Conservation (phyloP, 2,888 invertebrate genomes). For the Hypena proboscidalis region DNA sequence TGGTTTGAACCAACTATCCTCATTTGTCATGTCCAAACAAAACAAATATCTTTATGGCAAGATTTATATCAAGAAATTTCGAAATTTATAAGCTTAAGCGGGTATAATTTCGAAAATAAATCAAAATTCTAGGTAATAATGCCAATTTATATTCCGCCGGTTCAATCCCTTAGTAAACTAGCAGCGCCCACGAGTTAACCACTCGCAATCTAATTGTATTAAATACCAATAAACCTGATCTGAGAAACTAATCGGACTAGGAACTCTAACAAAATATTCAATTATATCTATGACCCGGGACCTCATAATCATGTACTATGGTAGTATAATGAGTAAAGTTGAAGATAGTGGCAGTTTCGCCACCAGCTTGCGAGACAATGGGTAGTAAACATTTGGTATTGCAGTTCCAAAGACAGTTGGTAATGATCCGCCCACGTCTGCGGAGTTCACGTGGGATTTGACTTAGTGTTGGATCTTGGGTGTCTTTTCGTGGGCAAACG, state of each 20-base stretch:
- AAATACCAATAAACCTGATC: conserved; percentile 15
- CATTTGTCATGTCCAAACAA: too few species aligned
- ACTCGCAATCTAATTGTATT: conserved; percentile 7
- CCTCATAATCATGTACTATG: conserved; percentile 26
- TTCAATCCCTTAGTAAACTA: conserved; percentile 2
- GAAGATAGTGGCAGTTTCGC: conserved; percentile 29
- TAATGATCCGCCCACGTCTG: conserved; percentile 38
- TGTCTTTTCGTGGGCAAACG: background rate
- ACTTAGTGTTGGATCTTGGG: conserved; percentile 5
- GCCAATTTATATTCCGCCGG: background rate
- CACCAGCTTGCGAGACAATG: conserved; percentile 33
- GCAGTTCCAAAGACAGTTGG: conserved; percentile 30
- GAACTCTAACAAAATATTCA: conserved; percentile 26
- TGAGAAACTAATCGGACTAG: conserved; percentile 2
- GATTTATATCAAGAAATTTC: too few species aligned
- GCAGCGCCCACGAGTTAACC: conserved; percentile 6
- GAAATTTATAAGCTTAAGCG: background rate
- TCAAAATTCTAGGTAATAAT: conserved; percentile 2
- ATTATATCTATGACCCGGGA: conserved; percentile 32
- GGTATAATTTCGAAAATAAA: conserved; percentile 1
- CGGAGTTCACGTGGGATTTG: conserved; percentile 37
- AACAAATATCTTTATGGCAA: too few species aligned
- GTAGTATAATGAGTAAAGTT: conserved; percentile 1
- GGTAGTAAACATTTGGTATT: conserved; percentile 38
- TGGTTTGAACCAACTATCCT: too few species aligned